phyloP scores from a whole-genome alignment of 2,797 vertebrate genomes.

The Dryobates pubescens region DNA sequence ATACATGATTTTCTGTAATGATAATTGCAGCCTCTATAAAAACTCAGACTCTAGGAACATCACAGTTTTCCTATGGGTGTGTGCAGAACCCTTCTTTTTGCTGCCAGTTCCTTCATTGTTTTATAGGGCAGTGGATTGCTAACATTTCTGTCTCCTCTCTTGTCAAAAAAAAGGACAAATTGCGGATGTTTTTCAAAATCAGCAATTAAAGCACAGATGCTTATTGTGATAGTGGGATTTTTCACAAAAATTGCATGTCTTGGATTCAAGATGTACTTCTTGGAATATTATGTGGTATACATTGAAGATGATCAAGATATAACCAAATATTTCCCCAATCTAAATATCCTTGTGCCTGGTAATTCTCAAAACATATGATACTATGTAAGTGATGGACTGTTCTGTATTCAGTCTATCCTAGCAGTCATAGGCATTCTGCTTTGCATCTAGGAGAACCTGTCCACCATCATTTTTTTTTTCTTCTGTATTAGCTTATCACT shows the following conservation, averaged over 20 bases:
- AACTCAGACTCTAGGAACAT: neutral
- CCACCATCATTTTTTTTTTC: neutral
- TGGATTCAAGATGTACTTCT: neutral
- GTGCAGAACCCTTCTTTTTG: neutral
- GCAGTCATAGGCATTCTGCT: neutral
- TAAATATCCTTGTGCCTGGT: neutral
- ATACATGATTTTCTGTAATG: neutral
- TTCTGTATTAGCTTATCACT: neutral
- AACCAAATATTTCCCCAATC: neutral
- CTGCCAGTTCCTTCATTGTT: neutral
- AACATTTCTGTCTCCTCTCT: neutral
- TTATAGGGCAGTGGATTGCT: neutral
- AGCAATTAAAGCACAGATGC: neutral
- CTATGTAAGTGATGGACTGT: neutral
- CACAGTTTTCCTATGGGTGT: neutral
- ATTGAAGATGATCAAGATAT: neutral
- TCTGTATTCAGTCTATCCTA: neutral
- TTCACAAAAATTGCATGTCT: neutral
- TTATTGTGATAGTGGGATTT: neutral
- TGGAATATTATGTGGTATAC: neutral
- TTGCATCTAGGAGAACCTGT: neutral
- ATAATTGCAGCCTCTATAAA: neutral
- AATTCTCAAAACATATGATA: neutral
- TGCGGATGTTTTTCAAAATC: neutral
- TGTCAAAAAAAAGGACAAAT: neutral